These are phyloP conservation scores for Meghimatium bilineatum DNA, from an alignment of 2,888 invertebrate genomes.

Conservation along the genomic window DNA sequence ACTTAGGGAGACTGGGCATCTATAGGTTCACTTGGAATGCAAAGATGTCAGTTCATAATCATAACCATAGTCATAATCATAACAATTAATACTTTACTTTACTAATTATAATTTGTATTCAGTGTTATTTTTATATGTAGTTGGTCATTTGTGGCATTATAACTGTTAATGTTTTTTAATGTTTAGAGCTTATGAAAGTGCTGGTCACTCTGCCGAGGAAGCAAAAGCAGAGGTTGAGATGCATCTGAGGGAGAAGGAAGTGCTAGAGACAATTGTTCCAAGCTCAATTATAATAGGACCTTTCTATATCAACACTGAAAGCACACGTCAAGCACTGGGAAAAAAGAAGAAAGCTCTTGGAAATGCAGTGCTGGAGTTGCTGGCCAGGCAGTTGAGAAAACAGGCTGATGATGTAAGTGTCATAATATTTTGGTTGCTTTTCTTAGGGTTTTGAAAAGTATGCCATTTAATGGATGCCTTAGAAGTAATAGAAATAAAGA, in stretches of 20 bases:
- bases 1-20: too few species aligned
- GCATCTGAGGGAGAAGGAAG: constrained; percentile 82
- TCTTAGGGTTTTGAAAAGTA: neutral
- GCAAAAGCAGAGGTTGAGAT: constrained; percentile 85
- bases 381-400: constrained; percentile 83
- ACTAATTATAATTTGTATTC: too few species aligned
- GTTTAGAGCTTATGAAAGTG: constrained; percentile 79
- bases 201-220: constrained; percentile 83
- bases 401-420: constrained; percentile 82
- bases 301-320: constrained; percentile 84
- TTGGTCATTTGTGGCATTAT: neutral
- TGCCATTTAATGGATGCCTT: neutral
- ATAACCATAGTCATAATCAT: too few species aligned
- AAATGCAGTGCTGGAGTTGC: constrained; percentile 84
- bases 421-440: neutral
- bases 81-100: too few species aligned
- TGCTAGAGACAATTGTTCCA: constrained; percentile 84
- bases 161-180: neutral
- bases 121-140: neutral
- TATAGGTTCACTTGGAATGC: too few species aligned
- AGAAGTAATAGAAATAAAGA: neutral
- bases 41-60: too few species aligned
- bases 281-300: constrained; percentile 86
- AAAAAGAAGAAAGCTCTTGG: constrained; percentile 85
- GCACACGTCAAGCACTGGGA: constrained; percentile 83